These are phyloP conservation scores for Spilogale gracilis DNA, from an alignment of 2,113 vertebrate species.

Conservation along the genomic window DNA sequence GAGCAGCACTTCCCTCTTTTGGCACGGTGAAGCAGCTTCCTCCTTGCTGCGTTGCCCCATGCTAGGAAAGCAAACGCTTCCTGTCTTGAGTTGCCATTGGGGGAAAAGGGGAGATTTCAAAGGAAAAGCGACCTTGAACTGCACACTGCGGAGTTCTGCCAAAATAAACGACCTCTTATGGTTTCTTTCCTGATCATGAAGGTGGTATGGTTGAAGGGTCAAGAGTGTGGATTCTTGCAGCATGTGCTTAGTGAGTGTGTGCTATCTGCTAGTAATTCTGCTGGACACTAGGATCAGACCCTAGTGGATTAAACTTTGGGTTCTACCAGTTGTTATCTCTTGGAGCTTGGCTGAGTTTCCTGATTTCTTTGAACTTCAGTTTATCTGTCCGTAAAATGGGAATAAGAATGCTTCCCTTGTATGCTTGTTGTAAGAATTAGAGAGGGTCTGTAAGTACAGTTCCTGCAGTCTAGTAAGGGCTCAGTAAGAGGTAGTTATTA, in stretches of 20 bases:
- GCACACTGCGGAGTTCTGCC: neutral
- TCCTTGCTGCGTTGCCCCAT: neutral
- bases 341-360: constrained; percentile 29
- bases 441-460: neutral
- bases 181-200: constrained; percentile 10
- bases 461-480: neutral
- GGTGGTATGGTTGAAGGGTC: neutral
- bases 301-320: constrained; percentile 6
- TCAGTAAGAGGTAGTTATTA: neutral
- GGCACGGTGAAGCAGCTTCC: neutral
- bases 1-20: neutral
- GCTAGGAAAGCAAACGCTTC: neutral
- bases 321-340: constrained; percentile 4
- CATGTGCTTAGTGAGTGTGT: neutral
- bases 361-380: constrained; percentile 1
- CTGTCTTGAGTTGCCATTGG: neutral
- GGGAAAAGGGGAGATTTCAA: neutral
- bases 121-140: neutral
- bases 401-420: neutral
- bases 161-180: neutral
- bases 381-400: neutral
- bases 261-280: neutral
- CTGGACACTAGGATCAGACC: neutral
- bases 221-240: neutral
- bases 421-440: constrained; percentile 5